Percentiles rank a stretch among this genome's conserved stretches.
Evolutionary conservation across 2,888 invertebrate genomes (phyloP).

Genomic region (Odontothrips loti): DNA sequence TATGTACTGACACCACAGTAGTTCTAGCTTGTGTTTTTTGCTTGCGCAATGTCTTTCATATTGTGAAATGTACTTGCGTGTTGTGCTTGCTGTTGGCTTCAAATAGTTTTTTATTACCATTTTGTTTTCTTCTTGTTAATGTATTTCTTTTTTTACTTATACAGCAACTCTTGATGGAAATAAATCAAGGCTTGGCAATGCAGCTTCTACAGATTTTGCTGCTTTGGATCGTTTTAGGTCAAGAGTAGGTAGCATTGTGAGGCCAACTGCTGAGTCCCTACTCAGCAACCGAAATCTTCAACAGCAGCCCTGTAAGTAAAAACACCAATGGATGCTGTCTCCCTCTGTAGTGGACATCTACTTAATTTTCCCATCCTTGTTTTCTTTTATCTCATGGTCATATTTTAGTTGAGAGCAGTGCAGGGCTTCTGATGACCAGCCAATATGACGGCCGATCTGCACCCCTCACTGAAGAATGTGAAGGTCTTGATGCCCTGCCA

Average conservation of each 20-base stretch:
- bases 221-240: constrained; percentile 57
- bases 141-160: neutral
- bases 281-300: constrained; percentile 39
- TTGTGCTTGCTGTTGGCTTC: neutral
- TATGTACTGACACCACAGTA: neutral
- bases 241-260: constrained; percentile 62
- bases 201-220: constrained; percentile 45
- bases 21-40: neutral
- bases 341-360: constrained; percentile 33
- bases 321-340: too few relatives aligned
- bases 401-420: constrained; percentile 46
- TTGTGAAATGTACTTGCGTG: too few relatives aligned
- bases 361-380: constrained; percentile 34
- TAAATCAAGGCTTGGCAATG: constrained; percentile 35
- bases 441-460: constrained; percentile 42
- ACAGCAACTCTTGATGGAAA: constrained; percentile 44
- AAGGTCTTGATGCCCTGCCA: neutral
- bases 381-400: constrained; percentile 4
- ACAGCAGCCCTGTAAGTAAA: constrained; percentile 41
- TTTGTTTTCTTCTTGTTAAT: neutral
- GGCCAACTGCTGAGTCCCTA: constrained; percentile 48
- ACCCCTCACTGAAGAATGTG: constrained; percentile 33
- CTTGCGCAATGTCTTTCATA: neutral
- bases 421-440: constrained; percentile 53
- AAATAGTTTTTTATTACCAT: neutral